A percentile compares a stretch with the other conserved stretches of the same genome.
Conservation (phyloP, 2,113 vertebrate genomes). For the Tretioscincus oriximinensis region DNA sequence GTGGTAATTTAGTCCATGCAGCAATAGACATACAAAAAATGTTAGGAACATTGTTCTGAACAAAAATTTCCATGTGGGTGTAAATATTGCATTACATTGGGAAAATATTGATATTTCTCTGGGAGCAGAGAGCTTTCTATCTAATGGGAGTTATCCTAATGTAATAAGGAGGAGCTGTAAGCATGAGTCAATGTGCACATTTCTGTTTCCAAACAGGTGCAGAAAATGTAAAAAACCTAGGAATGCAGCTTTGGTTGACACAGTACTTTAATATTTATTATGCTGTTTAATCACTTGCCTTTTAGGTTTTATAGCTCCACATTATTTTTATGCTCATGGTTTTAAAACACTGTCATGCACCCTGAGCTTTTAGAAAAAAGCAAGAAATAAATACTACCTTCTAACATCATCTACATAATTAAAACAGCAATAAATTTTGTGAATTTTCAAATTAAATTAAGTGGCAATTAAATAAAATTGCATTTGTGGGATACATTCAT, state of each 20-base stretch:
- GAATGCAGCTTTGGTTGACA: constrained; percentile 37
- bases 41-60: not conserved
- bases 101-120: not conserved
- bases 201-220: not conserved
- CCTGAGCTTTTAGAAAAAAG: not conserved
- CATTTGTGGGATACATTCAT: constrained; percentile 54
- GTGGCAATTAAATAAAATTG: constrained; percentile 18
- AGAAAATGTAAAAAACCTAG: not conserved
- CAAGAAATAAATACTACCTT: constrained; percentile 50
- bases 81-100: not conserved
- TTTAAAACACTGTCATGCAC: not conserved
- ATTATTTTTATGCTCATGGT: constrained; percentile 8
- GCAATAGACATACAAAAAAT: not conserved
- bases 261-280: constrained; percentile 61
- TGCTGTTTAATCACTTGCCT: constrained; percentile 33
- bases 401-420: constrained; percentile 62
- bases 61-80: not conserved
- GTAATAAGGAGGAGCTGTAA: not conserved
- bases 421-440: constrained; percentile 64
- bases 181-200: not conserved
- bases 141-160: not conserved
- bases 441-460: constrained; percentile 65
- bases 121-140: not conserved
- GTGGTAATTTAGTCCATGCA: not conserved
- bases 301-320: constrained; percentile 63